Percentiles rank a stretch among this genome's conserved stretches.
Conservation (phyloP, 2,113 vertebrate species). For the Astur gentilis region DNA sequence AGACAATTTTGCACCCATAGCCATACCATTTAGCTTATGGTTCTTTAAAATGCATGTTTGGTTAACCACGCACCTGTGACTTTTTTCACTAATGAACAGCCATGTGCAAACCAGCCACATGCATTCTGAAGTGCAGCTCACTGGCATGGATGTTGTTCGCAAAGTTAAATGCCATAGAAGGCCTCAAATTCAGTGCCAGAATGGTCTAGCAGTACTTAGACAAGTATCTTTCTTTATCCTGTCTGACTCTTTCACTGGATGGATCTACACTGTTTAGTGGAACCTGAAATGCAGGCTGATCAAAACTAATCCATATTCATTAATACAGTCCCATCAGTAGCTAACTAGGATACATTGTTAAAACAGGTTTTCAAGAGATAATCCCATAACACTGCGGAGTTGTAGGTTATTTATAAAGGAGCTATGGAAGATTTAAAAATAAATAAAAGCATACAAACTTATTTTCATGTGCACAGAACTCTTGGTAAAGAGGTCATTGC, state of each 20-base stretch:
- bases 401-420: neutral
- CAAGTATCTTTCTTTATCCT: neutral
- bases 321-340: neutral
- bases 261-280: neutral
- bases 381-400: accelerated
- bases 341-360: neutral
- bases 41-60: neutral
- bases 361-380: neutral
- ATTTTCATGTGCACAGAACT: neutral
- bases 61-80: neutral
- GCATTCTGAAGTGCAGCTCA: neutral
- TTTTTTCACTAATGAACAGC: neutral
- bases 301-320: neutral
- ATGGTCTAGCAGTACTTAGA: neutral
- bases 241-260: neutral
- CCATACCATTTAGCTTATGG: neutral
- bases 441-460: neutral
- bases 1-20: neutral
- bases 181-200: neutral
- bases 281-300: neutral
- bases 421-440: neutral
- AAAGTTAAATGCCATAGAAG: neutral
- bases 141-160: neutral
- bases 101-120: neutral
- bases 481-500: neutral